Evolutionary conservation across 2,797 vertebrate species (phyloP), one percentile per base, ranked within the genome.

Genomic region (Darevskia nairensis): DNA sequence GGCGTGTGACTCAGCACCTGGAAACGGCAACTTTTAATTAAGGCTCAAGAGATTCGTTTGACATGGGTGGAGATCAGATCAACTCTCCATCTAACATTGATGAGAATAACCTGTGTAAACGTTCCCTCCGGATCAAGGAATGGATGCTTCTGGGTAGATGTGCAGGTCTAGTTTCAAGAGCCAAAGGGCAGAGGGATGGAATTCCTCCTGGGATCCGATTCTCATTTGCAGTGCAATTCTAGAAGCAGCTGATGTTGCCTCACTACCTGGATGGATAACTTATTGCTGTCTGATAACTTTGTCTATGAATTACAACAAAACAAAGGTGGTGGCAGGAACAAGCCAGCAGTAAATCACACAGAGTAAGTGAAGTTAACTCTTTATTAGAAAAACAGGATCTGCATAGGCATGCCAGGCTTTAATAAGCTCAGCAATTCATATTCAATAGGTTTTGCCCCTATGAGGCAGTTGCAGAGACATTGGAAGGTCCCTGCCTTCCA

Each of bases 1-100:
- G 77, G 88, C 87, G 92, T 88, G 68, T 61, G 11, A 2, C 1
- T 6, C 0, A 29, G 23, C 44, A 68, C 68, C 66, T 55, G 46
- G 39, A 1, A 41, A 29, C 79, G 61, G 41, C 29, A 64, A 66
- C 55, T 89, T 83, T 89, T 89, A 41, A 89, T 46, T 4, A 89
- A 59, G 79, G 15, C 55, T 69, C 78, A 0, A 46, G 84, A 85
- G 77, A 32, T 21, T 69, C 71, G 19, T 15, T 72, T 44, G 66
- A 64, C 66, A 72, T 72, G 66, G 64, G 55, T 76, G 64, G 81
- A 64, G 27, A 35, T 78, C 27, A 2, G 39, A 46, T 32, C 27
- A 44, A 11, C 23, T 46, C 66, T 82, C 23, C 74, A 41, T 7
- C 8, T 61, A 77, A 44, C n/a, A 72, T 6, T 61, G 75, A 61